Evolutionary conservation across 1,140 invertebrate species (phyloP).

Genomic region (Nilaparvata lugens): DNA sequence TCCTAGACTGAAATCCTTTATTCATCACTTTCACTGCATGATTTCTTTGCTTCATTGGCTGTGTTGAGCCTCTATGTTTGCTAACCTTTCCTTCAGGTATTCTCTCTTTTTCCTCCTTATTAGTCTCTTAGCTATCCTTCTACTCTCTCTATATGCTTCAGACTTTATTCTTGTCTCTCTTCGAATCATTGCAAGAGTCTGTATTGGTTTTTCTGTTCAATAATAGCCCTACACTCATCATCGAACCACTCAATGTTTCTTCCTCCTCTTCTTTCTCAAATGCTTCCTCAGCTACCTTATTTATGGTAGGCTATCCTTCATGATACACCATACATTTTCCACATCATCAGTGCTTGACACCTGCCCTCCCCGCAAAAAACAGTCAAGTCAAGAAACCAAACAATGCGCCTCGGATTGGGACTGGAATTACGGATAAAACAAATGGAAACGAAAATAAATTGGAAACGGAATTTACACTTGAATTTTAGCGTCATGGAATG

Average conservation of each 20-base stretch:
- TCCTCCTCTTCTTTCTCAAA: not conserved
- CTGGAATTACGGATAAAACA: too few relatives aligned
- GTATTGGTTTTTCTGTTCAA: conserved; percentile 8
- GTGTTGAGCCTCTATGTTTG: conserved; percentile 9
- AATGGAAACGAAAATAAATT: too few relatives aligned
- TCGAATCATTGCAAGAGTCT: conserved; percentile 4
- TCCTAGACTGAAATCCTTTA: conserved; percentile 4
- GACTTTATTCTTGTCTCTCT: not conserved
- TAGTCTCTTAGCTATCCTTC: conserved; percentile 6
- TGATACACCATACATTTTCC: too few relatives aligned
- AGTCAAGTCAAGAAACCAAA: too few relatives aligned
- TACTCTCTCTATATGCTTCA: not conserved
- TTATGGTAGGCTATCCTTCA: too few relatives aligned
- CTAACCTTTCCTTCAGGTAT: conserved; percentile 2
- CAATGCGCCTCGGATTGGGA: too few relatives aligned
- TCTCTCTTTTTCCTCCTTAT: conserved; percentile 14
- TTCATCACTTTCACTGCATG: not conserved
- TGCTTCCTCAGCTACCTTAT: not conserved
- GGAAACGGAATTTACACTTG: too few relatives aligned
- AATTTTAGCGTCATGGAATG: too few relatives aligned
- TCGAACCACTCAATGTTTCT: conserved; percentile 14
- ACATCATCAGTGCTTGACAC: too few relatives aligned
- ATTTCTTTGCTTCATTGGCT: conserved; percentile 1
- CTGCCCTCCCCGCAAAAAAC: too few relatives aligned
- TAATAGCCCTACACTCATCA: conserved; percentile 8